These are phyloP conservation scores for Cylindroiulus punctatus DNA, from an alignment of 2,888 invertebrate species.

Conservation along the genomic window DNA sequence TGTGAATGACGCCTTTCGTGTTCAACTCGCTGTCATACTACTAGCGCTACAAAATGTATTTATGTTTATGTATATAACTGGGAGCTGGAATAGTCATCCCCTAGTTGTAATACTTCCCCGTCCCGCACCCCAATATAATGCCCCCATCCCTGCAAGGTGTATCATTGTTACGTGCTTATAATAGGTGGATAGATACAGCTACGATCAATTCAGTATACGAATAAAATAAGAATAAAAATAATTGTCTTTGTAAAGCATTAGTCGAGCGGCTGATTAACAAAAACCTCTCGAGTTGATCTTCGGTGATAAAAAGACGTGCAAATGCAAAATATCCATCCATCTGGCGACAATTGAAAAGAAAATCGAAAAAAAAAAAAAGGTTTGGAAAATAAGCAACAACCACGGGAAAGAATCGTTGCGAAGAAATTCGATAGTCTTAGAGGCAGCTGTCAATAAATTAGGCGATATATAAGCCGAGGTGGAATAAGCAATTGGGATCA, in stretches of 20 bases:
- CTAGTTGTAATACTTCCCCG: slow-evolving; percentile 49
- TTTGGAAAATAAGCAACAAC: background rate
- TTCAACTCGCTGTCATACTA: slow-evolving; percentile 26
- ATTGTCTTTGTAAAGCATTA: slow-evolving; percentile 38
- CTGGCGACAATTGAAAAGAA: background rate
- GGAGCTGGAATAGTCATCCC: slow-evolving; percentile 51
- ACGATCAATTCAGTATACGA: slow-evolving; percentile 46
- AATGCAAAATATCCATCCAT: slow-evolving; percentile 47
- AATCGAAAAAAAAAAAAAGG: background rate
- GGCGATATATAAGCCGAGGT: background rate
- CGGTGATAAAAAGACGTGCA: slow-evolving; percentile 27
- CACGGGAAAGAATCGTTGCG: background rate
- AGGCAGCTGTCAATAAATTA: slow-evolving; percentile 38
- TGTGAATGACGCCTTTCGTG: slow-evolving; percentile 14
- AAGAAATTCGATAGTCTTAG: slow-evolving; percentile 43
- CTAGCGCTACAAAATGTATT: slow-evolving; percentile 45
- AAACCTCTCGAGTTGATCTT: slow-evolving; percentile 37
- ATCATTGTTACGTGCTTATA: slow-evolving; percentile 51
- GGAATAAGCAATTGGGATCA: background rate
- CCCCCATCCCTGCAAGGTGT: slow-evolving; percentile 52
- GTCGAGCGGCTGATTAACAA: slow-evolving; percentile 31
- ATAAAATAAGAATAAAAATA: slow-evolving; percentile 50
- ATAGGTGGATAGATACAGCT: slow-evolving; percentile 50
- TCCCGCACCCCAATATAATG: slow-evolving; percentile 50
- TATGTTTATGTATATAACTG: slow-evolving; percentile 47